Conservation (phyloP, 2,113 vertebrate genomes). For the Orientallactaga bullata region DNA sequence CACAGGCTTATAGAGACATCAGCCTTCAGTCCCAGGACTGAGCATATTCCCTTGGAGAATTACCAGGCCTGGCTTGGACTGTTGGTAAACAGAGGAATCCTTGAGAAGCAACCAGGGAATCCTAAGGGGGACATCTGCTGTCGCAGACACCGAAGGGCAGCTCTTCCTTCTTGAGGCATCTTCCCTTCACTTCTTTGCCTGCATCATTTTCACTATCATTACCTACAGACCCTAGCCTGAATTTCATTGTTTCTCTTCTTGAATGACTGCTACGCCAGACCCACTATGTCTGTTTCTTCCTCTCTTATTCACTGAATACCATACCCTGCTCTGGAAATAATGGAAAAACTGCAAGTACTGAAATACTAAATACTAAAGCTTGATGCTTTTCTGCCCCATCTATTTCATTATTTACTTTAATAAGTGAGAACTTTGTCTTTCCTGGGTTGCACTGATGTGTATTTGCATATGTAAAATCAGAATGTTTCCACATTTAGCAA, state of each 20-base stretch:
- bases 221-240: background rate
- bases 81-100: background rate
- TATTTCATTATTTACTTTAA: constrained; percentile 16
- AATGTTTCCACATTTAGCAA: background rate
- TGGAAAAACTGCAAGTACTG: no score
- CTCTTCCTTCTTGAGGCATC: background rate
- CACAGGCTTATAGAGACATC: background rate
- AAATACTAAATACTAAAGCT: no score
- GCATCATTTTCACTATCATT: background rate
- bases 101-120: background rate
- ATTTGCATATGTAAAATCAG: background rate
- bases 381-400: background rate
- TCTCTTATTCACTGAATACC: background rate
- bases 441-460: background rate
- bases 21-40: background rate
- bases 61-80: background rate
- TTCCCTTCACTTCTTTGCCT: background rate
- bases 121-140: background rate
- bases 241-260: background rate
- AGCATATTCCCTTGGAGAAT: background rate
- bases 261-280: background rate
- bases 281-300: background rate
- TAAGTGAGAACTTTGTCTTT: background rate
- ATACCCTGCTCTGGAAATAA: background rate
- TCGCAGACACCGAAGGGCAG: background rate